Evolutionary conservation across 2,888 invertebrate genomes (phyloP), one percentile per base, ranked within the genome.

Genomic region (Zygothrica quintamaculata): DNA sequence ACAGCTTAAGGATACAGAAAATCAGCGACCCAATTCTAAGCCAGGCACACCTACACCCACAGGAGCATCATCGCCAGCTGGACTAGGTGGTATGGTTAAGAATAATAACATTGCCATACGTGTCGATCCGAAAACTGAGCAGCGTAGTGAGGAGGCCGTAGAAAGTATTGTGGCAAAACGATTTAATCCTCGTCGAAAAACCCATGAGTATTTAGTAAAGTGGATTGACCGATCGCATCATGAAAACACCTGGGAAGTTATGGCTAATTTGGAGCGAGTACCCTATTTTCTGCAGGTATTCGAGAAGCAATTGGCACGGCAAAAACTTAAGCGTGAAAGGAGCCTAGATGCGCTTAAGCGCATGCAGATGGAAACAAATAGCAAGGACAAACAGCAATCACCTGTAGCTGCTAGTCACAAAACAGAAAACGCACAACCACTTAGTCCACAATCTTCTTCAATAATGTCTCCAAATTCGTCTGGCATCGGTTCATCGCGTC

Each of bases 91-190:
- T 1, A 39, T 11, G 15, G 57, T 48, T 0, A 88, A 85, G 16
- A 74, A 77, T 37, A 62, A 47, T 52, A 91, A 90, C 66, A 84
- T 89, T 42, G 91, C 90, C 53, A 90, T 87, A 34, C 82, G 80
- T 1, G 57, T 76, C 9, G 80, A 80, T 50, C 53, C 79, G 1
- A 82, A 80, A 22, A 75, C 77, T 1, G 79, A 79, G 3, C 77
- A 79, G 31, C 75, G 80, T 1, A 74, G 94, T 60, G 95, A 96
- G 89, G 95, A 93, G 87, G 93, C 93, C 0, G 95, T 96, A 0
- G 96, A 96, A 89, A 96, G 95, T 91, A 96, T 97, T 65, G 93
- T 96, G 42, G 96, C 96, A 25, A 96, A 96, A 90, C 92, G 96
- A 37, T 96, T 95, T 90, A 96, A 96, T 92, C 95, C 96, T 5